Evolutionary conservation across 2,797 vertebrate species (phyloP).

Genomic region (Chaunax sp.): DNA sequence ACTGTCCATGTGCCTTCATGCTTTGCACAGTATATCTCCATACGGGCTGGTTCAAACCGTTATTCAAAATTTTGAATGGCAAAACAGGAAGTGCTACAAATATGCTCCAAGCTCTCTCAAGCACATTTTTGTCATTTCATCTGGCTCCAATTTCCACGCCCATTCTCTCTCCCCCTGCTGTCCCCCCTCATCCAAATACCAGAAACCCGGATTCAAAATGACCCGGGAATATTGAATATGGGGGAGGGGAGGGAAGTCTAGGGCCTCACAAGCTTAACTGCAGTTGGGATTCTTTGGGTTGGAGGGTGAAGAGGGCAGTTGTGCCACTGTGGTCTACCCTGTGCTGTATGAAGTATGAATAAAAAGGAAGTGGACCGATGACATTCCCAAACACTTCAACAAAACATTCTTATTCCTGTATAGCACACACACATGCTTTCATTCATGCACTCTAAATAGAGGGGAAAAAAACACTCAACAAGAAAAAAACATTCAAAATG

Average conservation of each 20-base stretch:
- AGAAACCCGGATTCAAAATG: constrained; percentile 67
- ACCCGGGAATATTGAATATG: constrained; percentile 67
- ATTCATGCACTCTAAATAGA: neutral
- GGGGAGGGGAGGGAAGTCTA: constrained; percentile 48
- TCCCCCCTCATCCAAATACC: constrained; percentile 62
- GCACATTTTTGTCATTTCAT: constrained; percentile 56
- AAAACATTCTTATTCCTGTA: constrained; percentile 1
- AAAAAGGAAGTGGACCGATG: constrained; percentile 4
- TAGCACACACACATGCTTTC: constrained; percentile 5
- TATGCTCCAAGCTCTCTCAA: neutral
- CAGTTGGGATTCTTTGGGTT: constrained; percentile 46
- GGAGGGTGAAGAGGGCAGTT: constrained; percentile 19
- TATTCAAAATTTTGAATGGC: constrained; percentile 57
- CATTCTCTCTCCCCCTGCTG: constrained; percentile 17
- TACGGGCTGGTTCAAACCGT: neutral
- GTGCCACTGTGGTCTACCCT: constrained; percentile 7
- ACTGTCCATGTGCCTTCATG: neutral
- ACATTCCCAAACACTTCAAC: neutral
- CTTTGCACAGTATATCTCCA: neutral
- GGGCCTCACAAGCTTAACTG: constrained; percentile 40
- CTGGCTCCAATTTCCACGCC: constrained; percentile 51
- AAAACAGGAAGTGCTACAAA: constrained; percentile 68
- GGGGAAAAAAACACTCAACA: neutral
- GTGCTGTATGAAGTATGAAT: constrained; percentile 8
- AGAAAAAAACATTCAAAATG: too few relatives aligned